Evolutionary conservation across 37 sponge, comb jelly and placozoan species (phyloP), one percentile per base, ranked within the genome.

Genomic region (Beroe forskalii): DNA sequence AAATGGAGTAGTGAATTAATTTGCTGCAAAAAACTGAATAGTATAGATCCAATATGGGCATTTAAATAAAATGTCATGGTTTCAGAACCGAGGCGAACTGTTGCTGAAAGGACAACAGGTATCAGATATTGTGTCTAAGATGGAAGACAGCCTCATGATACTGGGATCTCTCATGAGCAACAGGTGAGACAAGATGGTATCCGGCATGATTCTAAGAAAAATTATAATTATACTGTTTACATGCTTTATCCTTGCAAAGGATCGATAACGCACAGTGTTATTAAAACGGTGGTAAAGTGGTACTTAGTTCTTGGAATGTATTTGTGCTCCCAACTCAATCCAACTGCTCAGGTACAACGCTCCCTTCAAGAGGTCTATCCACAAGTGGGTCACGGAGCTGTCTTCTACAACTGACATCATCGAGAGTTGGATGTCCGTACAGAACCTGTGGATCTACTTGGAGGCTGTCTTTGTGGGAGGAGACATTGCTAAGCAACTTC

Each of bases 381-480:
- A 99, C 91, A 60, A 48, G 75, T 99, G 99, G 99, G 99, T 99
- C 14, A 93, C 94, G 30, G 93, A 96, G 89, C 92, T 99, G 35
- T 94, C 97, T 39, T 95, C 95, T 66, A 92, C 99, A 6, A 94
- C 96, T 32, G 99, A 99, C 48, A 99, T 99, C 43, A 92, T 96
- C 24, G 99, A 99, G 91, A 96, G 92, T 38, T 99, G 99, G 99
- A 76, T 99, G 93, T 67, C 94, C 0, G 99, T 99, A 25, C 99
- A 99, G 91, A 99, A 99, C 92, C 93, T 99, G 40, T 99, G 99
- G 99, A 93, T 99, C 24, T 99, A 99, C 95, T 92, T 99, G 89
- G 99, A 99, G 89, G 99, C 99, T 38, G 99, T 99, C 72, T 99
- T 99, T 92, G 99, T 99, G 24, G 99, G 97, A n/a, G 99, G 99